Conservation (phyloP, 2,797 vertebrate genomes). For the Falco columbarius region DNA sequence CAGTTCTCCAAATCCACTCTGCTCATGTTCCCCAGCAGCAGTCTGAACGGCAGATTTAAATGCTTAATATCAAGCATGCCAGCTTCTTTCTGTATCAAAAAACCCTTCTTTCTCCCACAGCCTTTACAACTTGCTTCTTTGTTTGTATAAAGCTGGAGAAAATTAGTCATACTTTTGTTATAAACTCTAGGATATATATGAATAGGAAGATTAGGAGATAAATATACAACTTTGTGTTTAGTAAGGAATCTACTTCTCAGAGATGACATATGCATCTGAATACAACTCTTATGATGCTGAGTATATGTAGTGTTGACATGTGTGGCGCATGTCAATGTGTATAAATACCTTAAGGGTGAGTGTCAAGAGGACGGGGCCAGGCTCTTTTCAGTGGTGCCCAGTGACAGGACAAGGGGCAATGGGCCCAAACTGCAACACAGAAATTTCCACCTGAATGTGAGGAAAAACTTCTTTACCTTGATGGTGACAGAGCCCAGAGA, state of each 20-base stretch:
- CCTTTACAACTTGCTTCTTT: neutral
- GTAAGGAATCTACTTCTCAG: neutral
- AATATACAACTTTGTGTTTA: neutral
- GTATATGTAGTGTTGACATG: neutral
- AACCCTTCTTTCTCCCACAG: neutral
- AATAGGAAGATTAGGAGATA: neutral
- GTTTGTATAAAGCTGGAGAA: neutral
- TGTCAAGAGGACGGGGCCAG: too few species aligned
- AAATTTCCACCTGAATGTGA: too few species aligned
- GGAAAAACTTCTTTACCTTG: too few species aligned
- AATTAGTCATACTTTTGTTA: conserved; percentile 3
- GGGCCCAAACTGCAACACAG: too few species aligned
- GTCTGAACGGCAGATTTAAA: neutral
- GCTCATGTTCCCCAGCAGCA: neutral
- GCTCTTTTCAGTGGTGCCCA: too few species aligned
- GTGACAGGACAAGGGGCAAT: too few species aligned
- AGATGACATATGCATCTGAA: neutral
- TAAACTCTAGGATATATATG: neutral
- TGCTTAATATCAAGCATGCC: neutral
- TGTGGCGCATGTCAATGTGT: neutral
- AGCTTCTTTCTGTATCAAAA: neutral
- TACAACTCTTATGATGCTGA: neutral
- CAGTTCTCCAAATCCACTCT: neutral
- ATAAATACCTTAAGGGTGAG: too few species aligned
- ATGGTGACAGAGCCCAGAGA: too few species aligned